phyloP scores from a whole-genome alignment of 1,140 invertebrate species.

The Calliphora vicina region DNA sequence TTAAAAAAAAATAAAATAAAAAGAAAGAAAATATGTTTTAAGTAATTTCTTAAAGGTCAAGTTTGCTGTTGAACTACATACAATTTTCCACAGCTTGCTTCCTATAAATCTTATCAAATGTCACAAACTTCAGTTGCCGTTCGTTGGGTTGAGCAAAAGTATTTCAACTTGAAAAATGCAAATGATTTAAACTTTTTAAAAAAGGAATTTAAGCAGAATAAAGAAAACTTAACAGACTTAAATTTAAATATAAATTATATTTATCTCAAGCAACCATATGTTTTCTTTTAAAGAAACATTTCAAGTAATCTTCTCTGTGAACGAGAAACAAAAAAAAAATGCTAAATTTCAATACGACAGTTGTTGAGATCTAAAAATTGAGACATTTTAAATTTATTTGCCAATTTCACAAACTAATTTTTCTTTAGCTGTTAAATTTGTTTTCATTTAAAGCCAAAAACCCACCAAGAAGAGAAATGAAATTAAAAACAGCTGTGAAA shows the following conservation, averaged over 20 bases:
- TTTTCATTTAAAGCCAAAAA: not conserved
- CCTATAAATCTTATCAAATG: not conserved
- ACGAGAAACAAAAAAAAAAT: not conserved
- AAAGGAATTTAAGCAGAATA: not conserved
- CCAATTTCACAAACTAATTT: not conserved
- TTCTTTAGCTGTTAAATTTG: not conserved
- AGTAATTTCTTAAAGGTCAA: not conserved
- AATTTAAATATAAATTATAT: not conserved
- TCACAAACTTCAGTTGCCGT: not conserved
- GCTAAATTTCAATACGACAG: not conserved
- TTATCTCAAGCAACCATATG: not conserved
- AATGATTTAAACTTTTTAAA: not conserved
- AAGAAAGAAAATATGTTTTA: not conserved
- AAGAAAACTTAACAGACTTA: not conserved
- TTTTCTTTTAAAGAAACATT: not conserved
- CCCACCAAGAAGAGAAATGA: not conserved
- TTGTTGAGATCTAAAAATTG: not conserved
- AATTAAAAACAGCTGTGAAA: slow-evolving; percentile 3
- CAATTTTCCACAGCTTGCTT: not conserved
- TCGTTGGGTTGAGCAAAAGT: too few relatives aligned
- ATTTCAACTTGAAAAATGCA: too few relatives aligned
- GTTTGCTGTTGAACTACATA: not conserved
- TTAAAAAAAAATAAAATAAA: too few relatives aligned
- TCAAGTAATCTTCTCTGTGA: not conserved
- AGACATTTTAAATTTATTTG: not conserved